Evolutionary conservation across 1,140 invertebrate genomes (phyloP).

Genomic region (Lethrus apterus): DNA sequence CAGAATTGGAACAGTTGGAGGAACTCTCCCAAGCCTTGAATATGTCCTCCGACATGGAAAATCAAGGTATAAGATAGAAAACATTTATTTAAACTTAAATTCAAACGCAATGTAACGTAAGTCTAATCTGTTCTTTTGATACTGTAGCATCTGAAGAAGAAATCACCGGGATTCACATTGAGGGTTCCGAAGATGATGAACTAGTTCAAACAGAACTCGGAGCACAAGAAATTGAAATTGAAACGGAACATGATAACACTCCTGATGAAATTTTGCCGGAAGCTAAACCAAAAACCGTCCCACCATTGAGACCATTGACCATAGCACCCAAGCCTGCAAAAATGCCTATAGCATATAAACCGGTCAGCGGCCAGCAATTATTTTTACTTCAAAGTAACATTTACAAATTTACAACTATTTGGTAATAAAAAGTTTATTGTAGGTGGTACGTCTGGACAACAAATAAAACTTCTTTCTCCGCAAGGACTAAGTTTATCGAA

Average conservation of each 20-base stretch:
- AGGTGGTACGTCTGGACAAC: slow-evolving; percentile 24
- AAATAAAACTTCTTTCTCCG: slow-evolving; percentile 35
- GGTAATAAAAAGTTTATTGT: background rate
- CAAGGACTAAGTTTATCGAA: slow-evolving; percentile 36
- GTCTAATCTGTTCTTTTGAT: background rate
- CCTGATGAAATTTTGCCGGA: slow-evolving; percentile 29
- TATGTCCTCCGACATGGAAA: slow-evolving; percentile 29
- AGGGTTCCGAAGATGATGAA: slow-evolving; percentile 18
- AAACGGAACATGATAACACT: slow-evolving; percentile 24
- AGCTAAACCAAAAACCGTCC: slow-evolving; percentile 29
- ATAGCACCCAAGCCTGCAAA: slow-evolving; percentile 40
- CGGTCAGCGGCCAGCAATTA: slow-evolving; percentile 32
- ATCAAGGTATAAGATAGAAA: slow-evolving; percentile 22
- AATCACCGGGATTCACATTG: slow-evolving; percentile 3
- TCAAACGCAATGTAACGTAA: background rate
- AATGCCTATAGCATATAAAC: slow-evolving; percentile 36
- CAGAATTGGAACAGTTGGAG: slow-evolving; percentile 27
- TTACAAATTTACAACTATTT: background rate
- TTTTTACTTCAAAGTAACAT: slow-evolving; percentile 33
- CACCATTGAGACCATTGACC: slow-evolving; percentile 36
- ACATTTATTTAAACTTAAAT: background rate
- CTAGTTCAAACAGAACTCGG: slow-evolving; percentile 30
- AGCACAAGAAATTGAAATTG: slow-evolving; percentile 30
- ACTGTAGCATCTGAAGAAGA: slow-evolving; percentile 9
- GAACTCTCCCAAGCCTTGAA: slow-evolving; percentile 30